Conservation (phyloP, 2,113 vertebrate genomes). For the Mobula birostris region DNA sequence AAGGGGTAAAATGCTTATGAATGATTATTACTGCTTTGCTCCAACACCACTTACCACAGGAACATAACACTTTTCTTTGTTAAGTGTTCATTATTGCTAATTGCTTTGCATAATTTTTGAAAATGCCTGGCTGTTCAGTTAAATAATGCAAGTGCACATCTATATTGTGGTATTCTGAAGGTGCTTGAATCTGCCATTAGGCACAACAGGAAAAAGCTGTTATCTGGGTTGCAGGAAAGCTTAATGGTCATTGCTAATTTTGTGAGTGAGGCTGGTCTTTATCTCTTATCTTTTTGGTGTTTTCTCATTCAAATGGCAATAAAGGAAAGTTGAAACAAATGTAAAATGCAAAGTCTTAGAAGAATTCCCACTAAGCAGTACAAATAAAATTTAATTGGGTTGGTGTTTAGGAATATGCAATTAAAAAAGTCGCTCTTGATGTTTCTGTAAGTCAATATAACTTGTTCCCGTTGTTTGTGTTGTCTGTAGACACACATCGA, state of each 20-base stretch:
- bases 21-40: not conserved
- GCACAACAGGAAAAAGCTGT: not conserved
- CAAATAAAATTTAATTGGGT: not conserved
- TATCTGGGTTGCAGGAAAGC: not conserved
- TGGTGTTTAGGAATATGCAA: not conserved
- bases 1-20: not conserved
- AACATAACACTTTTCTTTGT: not conserved
- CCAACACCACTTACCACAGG: not conserved
- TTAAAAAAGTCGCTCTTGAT: not conserved
- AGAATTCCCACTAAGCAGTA: not conserved
- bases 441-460: not conserved
- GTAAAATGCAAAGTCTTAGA: not conserved
- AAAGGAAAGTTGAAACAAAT: not conserved
- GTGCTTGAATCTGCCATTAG: not conserved
- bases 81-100: conserved; percentile 8
- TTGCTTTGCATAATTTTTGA: not conserved
- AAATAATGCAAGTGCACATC: not conserved
- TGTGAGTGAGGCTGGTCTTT: not conserved
- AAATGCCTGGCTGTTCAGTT: not conserved
- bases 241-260: not conserved
- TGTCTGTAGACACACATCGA: not conserved
- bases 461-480: not conserved
- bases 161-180: not conserved
- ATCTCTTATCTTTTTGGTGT: not conserved
- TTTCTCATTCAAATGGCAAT: not conserved